Base-by-base conservation (phyloP, 2,888 invertebrate genomes). In the Drosophila paranaensis region DNA sequence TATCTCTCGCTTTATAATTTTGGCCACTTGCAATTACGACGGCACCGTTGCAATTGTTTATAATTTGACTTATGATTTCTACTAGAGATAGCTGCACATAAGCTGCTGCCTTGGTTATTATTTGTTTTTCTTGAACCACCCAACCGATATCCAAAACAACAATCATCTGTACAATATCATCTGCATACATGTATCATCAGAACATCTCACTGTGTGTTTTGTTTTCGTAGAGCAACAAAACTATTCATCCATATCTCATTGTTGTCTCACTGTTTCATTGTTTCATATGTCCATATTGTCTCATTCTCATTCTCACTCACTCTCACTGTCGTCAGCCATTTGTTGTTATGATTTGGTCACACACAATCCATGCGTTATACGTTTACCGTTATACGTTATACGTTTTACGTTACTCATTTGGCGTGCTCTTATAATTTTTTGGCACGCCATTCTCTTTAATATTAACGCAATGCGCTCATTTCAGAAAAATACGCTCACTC, bases 271-370 rank as follows among this genome's bases (percentile, higher is more conserved):
- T 37, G 46, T 27, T 64, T 40, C 37, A 45, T 40, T 55, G 54
- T 40, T 37, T 33, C 48, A 65, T 25, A 53, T 66, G 64, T 64
- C 64, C 35, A 64, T 40, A 40, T 53, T 63, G 16, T 73, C 27
- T 55, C 57, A 45, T 40, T 51, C 37, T 60, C 58, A 27, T 33
- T 50, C 42, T 50, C 64, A 54, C 13, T 60, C 67, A 55, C 27
- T 71, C 27, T 71, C 46, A 46, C 43, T 42, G 37, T 51, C 46
- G 60, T 63, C 74, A 66, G 50, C 53, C 76, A 79, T 72, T 69
- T 45, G 48, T 64, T 74, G 77, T 75, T 83, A 77, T 83, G 73
- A 83, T 80, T 83, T 83, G 87, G 65, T 81, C 87, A 83, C 81
- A 48, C 48, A 76, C 60, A 68, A 39, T 60, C 68, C 79, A 76